Evolutionary conservation across 2,888 invertebrate genomes (phyloP), one percentile per base, ranked within the genome.

Genomic region (Cremastobaeus sp.): DNA sequence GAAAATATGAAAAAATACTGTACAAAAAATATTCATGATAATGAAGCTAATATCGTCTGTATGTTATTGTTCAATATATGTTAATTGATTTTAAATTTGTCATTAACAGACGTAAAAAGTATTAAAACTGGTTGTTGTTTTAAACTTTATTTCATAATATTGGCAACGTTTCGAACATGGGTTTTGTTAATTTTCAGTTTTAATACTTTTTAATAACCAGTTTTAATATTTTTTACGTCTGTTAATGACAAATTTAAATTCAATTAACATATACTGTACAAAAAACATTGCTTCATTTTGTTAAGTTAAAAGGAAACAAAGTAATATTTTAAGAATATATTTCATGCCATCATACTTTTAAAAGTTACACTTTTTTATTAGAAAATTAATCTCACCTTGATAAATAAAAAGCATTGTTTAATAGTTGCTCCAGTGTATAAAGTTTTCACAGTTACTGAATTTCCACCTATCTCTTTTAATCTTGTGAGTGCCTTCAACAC

Each of bases 391-490:
- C 3, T 43, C 77, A 88, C 88, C 82, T 85, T 84, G 14, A 95
- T 91, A 82, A 92, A 94, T 78, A 91, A 91, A 82, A 93, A 94
- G 86, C 95, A 94, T 76, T 95, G 93, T 86, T 92, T 93, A 54
- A 95, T 89, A 11, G 95, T 94, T 1, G 95, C 95, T 15, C 95
- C 94, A 1, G 92, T 90, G 85, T 95, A 94, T 2, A 95, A 85
- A 12, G 92, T 93, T 50, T 90, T 90, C 17, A 94, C 85, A 54
- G 88, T 89, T 0, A 93, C 92, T 48, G 89, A 88, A 73, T 91
- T 89, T 18, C 90, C 90, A 6, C 91, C 92, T 35, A 95, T 89
- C 81, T 90, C 89, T n/a, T 90, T 92, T 50, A 95, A 89, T 78
- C 92, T 90, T 9, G 95, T 94, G 76, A 95, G 81, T 69, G 90